These are phyloP conservation scores for Parnassius mnemosyne DNA, from an alignment of 2,888 invertebrate genomes.

Conservation along the genomic window DNA sequence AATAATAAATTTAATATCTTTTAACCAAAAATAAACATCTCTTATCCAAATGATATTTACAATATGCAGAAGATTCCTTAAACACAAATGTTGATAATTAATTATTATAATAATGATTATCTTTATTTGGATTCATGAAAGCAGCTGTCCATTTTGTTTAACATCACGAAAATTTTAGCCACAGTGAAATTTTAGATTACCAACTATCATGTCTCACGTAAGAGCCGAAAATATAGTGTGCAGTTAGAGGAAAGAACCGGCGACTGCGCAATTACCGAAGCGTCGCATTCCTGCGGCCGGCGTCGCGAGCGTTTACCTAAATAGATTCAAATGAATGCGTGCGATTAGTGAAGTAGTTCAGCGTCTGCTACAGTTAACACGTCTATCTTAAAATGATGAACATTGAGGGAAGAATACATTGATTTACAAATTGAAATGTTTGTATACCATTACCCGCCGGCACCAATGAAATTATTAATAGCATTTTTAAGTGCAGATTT, in stretches of 20 bases:
- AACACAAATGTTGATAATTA: too few relatives aligned
- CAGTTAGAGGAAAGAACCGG: conserved; percentile 23
- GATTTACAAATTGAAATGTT: too few relatives aligned
- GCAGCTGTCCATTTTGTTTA: background rate
- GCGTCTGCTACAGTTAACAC: conserved; percentile 4
- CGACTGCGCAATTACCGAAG: conserved; percentile 32
- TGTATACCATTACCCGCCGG: too few relatives aligned
- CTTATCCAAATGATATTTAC: too few relatives aligned
- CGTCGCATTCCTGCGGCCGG: conserved; percentile 46
- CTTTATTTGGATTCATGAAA: background rate
- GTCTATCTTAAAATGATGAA: background rate
- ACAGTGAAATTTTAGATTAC: conserved; percentile 59
- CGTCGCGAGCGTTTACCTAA: conserved; percentile 57
- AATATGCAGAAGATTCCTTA: too few relatives aligned
- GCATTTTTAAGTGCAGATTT: too few relatives aligned
- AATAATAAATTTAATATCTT: too few relatives aligned
- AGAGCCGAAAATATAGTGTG: conserved; percentile 32
- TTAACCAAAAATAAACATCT: too few relatives aligned
- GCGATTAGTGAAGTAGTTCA: conserved; percentile 44
- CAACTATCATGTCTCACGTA: conserved; percentile 32
- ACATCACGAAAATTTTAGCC: conserved; percentile 39
- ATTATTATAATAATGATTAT: too few relatives aligned
- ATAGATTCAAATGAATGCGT: conserved; percentile 65
- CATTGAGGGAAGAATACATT: too few relatives aligned
- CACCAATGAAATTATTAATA: too few relatives aligned